A percentile compares a stretch with the other conserved stretches of the same genome.
Conservation (phyloP, 2,888 invertebrate species). For the Tetranychus piercei region DNA sequence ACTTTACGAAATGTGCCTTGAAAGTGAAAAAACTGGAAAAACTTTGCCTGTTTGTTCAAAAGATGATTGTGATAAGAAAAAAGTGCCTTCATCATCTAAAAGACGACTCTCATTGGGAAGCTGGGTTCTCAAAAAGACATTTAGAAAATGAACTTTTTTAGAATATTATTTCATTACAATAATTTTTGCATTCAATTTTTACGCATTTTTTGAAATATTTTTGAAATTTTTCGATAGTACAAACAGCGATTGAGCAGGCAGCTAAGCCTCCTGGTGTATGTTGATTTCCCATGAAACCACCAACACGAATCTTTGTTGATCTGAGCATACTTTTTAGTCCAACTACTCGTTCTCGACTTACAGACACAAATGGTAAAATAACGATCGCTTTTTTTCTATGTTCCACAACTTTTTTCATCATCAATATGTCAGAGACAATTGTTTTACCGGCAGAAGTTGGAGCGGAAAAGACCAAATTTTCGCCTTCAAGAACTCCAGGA, state of each 20-base stretch:
- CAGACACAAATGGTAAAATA: constrained; percentile 87
- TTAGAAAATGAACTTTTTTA: not conserved
- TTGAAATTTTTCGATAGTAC: constrained; percentile 79
- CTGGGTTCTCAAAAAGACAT: not conserved
- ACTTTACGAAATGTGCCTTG: not conserved
- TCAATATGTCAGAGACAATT: constrained; percentile 78
- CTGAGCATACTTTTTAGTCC: constrained; percentile 51
- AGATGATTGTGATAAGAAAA: not conserved
- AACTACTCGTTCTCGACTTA: constrained; percentile 85
- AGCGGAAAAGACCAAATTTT: constrained; percentile 83
- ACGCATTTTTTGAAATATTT: too few relatives aligned
- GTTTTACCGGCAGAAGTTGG: constrained; percentile 96
- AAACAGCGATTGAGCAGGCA: constrained; percentile 71
- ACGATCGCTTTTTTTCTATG: constrained; percentile 58
- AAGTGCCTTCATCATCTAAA: constrained; percentile 8
- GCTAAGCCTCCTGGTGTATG: constrained; percentile 71
- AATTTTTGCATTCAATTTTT: too few relatives aligned
- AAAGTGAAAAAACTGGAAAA: constrained; percentile 10
- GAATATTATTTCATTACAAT: too few relatives aligned
- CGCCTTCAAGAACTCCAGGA: constrained; percentile 44
- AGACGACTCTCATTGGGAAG: not conserved
- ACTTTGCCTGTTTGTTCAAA: not conserved
- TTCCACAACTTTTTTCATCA: constrained; percentile 72
- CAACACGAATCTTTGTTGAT: constrained; percentile 55
- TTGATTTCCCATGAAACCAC: constrained; percentile 83